A percentile compares a stretch with the other conserved stretches of the same genome.
phyloP scores from a whole-genome alignment of 2,113 vertebrate species.

The Sapajus apella region DNA sequence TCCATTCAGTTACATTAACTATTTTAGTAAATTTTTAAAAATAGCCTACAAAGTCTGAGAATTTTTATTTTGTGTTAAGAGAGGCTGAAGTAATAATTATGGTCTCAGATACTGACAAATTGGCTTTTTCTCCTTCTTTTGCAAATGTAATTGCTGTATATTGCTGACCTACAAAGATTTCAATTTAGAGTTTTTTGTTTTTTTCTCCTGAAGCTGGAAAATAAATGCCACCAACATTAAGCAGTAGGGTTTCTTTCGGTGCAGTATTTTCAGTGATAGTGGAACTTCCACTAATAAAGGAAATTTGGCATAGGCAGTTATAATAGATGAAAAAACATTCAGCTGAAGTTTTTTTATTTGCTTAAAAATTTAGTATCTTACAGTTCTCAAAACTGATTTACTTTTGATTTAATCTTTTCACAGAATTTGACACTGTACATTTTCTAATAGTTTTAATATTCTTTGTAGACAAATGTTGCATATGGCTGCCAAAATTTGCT shows the following conservation, averaged over 20 bases:
- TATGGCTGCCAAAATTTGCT: slow-evolving; percentile 21
- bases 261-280: background rate
- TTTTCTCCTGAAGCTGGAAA: slow-evolving; percentile 46
- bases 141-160: background rate
- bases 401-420: slow-evolving; percentile 45
- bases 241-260: background rate
- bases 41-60: background rate
- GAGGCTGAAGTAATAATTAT: background rate
- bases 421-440: background rate
- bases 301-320: background rate
- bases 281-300: background rate
- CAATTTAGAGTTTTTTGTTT: slow-evolving; percentile 16
- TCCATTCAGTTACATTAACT: background rate
- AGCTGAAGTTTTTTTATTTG: slow-evolving; percentile 47
- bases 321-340: background rate
- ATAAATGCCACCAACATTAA: slow-evolving; percentile 19
- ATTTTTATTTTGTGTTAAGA: background rate
- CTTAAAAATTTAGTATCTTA: slow-evolving; percentile 19
- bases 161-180: slow-evolving; percentile 24
- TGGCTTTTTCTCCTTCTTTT: background rate
- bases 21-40: background rate
- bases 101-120: background rate
- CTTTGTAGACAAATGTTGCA: background rate
- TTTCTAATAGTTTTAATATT: slow-evolving; percentile 9
- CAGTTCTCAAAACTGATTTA: slow-evolving; percentile 30